Base-by-base conservation (phyloP, 2,113 vertebrate genomes). In the Crocuta crocuta region DNA sequence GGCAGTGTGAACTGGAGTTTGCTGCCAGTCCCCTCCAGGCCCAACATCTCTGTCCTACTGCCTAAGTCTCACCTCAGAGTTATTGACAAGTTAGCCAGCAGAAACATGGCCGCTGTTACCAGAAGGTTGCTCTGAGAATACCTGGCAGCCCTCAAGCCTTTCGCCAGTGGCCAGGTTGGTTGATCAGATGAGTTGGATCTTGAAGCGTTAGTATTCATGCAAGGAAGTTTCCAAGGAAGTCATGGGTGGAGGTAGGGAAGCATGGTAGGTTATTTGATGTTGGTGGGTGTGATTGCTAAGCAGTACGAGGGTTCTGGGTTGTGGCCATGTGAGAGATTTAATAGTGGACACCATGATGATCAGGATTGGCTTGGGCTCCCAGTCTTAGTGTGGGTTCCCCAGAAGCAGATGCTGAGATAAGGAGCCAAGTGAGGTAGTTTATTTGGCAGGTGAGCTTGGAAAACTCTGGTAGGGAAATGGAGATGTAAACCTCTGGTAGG, bases 101-200 rank as follows among this genome's bases (percentile, higher is more conserved):
- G 63, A 58, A 35, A 11, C n/a, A 33, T 6, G 5, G 66, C n/a
- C 4, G 4, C 33, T 26, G 5, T 35, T 28, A 73, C 84, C 31
- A 58, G 91, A 53, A 76, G 33, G 21, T 33, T 39, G 1, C 43
- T 68, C 61, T 61, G 71, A 55, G 65, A 55, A 55, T 31, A 50
- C 50, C 45, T 4, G 9, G 33, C 23, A 58, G n/a, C 78, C 45
- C 35, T n/a, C 10, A 2, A 76, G 55, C 65, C 94, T 48, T 35
- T n/a, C n/a, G 35, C 73, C 24, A 2, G 11, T 63, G 53, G 48
- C 55, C 81, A 63, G 66, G 35, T 10, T 68, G 28, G 45, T 63
- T 71, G 65, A 79, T 90, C 35, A 43, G 68, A 65, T 35, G 89
- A 76, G 31, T 43, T 81, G 66, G 71, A 35, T 87, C 85, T 70